Conservation (phyloP, 2,113 vertebrate genomes). For the Sphaerodactylus townsendi region DNA sequence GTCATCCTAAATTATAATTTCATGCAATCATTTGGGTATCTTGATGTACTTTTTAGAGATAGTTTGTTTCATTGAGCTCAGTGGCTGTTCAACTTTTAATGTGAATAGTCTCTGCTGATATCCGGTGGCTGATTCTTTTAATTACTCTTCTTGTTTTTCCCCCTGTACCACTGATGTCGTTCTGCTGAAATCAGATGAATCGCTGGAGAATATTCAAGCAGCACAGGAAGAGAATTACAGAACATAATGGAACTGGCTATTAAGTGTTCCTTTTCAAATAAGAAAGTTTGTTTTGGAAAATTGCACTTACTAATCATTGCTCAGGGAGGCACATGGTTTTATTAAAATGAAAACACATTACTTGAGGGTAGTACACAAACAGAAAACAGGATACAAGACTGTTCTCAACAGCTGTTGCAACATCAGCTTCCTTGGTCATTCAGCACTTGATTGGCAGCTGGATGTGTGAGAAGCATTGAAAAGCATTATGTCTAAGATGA, state of each 20-base stretch:
- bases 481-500: no score
- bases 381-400: background rate
- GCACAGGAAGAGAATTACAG: background rate
- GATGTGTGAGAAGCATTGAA: no score
- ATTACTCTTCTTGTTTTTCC: background rate
- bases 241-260: slow-evolving; percentile 5
- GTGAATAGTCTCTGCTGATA: background rate
- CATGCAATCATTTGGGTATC: background rate
- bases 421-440: no score
- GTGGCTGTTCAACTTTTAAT: background rate
- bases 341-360: slow-evolving; percentile 45
- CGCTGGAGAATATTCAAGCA: slow-evolving; percentile 3
- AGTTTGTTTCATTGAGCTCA: background rate
- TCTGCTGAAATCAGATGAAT: background rate
- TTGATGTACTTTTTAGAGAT: background rate
- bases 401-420: background rate
- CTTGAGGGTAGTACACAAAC: background rate
- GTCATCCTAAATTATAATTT: background rate
- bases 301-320: slow-evolving; percentile 1
- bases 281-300: slow-evolving; percentile 41
- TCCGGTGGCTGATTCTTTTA: slow-evolving; percentile 28
- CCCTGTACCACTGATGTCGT: background rate
- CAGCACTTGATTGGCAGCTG: no score
- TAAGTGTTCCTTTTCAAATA: slow-evolving; percentile 11
- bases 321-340: slow-evolving; percentile 22